A percentile compares a stretch with the other conserved stretches of the same genome.
These are phyloP conservation scores for Trematocara macrostoma DNA, from an alignment of 2,113 vertebrate genomes.

Conservation along the genomic window DNA sequence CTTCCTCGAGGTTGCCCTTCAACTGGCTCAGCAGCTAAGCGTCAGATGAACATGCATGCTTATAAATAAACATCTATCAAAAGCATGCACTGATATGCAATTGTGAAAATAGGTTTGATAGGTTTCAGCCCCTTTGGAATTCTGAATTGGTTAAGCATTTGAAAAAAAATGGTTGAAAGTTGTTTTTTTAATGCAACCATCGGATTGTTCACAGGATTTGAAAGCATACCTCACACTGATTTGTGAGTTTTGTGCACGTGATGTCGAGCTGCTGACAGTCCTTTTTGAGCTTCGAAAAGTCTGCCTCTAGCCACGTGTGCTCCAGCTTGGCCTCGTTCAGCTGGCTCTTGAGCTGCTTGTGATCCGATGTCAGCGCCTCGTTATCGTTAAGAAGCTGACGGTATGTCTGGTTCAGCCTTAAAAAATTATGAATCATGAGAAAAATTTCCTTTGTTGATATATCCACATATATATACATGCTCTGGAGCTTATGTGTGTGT, in stretches of 20 bases:
- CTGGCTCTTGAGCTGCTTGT: conserved; percentile 90
- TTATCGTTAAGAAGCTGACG: conserved; percentile 88
- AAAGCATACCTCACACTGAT: conserved; percentile 88
- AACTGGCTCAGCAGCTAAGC: conserved; percentile 88
- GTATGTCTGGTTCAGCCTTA: conserved; percentile 84
- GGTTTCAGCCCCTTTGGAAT: not conserved
- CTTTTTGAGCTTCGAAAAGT: conserved; percentile 90
- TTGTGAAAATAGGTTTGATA: not conserved
- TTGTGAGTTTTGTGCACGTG: conserved; percentile 88
- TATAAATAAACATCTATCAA: not conserved
- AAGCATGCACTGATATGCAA: not conserved
- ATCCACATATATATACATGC: not conserved
- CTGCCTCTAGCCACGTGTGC: conserved; percentile 88
- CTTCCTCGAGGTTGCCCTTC: conserved; percentile 96
- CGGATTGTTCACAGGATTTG: not conserved
- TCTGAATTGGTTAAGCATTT: not conserved
- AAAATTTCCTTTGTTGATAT: not conserved
- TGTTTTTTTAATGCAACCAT: not conserved
- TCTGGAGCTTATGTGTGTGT: accelerated
- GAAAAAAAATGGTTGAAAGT: not conserved
- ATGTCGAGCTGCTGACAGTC: conserved; percentile 95
- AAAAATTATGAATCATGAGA: not conserved
- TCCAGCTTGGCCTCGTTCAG: conserved; percentile 89
- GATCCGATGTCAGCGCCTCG: conserved; percentile 85
- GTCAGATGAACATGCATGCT: not conserved